Evolutionary conservation across 1,140 invertebrate genomes (phyloP), one percentile per base, ranked within the genome.

Genomic region (Bilobella aurantiaca): DNA sequence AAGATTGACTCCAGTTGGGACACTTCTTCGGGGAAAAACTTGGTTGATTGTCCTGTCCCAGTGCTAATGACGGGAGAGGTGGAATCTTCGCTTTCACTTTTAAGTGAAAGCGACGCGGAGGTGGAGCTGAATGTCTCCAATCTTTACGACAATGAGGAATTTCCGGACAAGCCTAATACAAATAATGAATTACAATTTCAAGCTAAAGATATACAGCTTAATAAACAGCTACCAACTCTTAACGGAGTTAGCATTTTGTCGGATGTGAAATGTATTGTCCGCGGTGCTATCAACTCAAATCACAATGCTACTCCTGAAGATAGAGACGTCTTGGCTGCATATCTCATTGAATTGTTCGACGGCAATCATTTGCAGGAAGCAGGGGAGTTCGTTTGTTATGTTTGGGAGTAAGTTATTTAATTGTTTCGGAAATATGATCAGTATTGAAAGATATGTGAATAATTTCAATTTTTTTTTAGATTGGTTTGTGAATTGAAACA

Each of bases 321-420:
- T 25, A 3, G 18, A 5, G 23, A 34, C 37, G 25, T 37, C 14
- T 23, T 62, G 14, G n/a, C 14, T 3, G 14, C 2, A 8, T 62
- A 62, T 25, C 12, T 62, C 12, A 12, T 25, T 8, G 59, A 62
- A 25, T 28, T 62, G 3, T 3, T 53, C 21, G 3, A 53, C 5
- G 49, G 49, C 14, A 53, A 53, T 23, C 49, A 53, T 23, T 23
- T 53, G 23, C 14, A 12, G 23, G 8, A 53, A 23, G 21, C 14
- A 18, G 5, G 12, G 12, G 49, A 53, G 21, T 5, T 53, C 14
- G 25, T 53, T 5, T 23, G 14, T 23, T 53, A 53, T 23, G 49
- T 53, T 53, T 53, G 49, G 49, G 23, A 53, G 49, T 53, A 53
- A 53, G 49, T 12, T 42, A 14, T 53, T 53, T 53, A 12, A 53